Evolutionary conservation across 2,113 vertebrate genomes (phyloP), one percentile per base, ranked within the genome.

Genomic region (Cervus canadensis): DNA sequence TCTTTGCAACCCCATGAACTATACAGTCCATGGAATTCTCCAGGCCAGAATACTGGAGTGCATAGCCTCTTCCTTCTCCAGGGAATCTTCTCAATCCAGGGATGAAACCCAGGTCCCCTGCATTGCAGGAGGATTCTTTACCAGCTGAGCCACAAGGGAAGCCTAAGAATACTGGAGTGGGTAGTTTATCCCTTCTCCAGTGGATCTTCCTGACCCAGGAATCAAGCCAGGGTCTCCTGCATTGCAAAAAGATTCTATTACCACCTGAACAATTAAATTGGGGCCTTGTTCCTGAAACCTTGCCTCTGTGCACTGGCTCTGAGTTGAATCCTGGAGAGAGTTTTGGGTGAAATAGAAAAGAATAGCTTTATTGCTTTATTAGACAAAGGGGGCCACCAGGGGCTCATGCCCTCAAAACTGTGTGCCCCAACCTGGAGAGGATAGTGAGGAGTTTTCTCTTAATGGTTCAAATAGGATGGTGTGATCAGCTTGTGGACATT

Each of bases 131-230:
- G 56, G 8, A 57, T 57, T 57, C 56, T 57, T 57, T 57, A 57
- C 56, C 8, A 57, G 56, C 56, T 57, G 56, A 57, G 56, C 21
- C 56, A 23, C 56, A 57, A 57, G 56, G 56, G 56, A 57, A 23
- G 56, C 21, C 56, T 23, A 57, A 9, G 56, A 57, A 57, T 57
- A 57, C 56, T 57, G 56, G 21, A 57, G 54, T 56, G 6, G 54
- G 8, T 57, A 57, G 7, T 23, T 57, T 57, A 23, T 57, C 21
- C 21, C 56, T 9, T 23, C 56, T 67, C 62, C 33, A 67, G 16
- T 0, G 1, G 13, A 62, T 62, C 3, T 67, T 67, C 30, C 62
- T 3, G 0, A 67, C n/a, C 16, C 16, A 10, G 62, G 16, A 67
- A 67, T 67, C 62, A 19, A 67, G 8, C 33, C 7, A 67, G 33